These are phyloP conservation scores for Tryphoninae sp. DNA, from an alignment of 2,888 invertebrate genomes.

Conservation along the genomic window DNA sequence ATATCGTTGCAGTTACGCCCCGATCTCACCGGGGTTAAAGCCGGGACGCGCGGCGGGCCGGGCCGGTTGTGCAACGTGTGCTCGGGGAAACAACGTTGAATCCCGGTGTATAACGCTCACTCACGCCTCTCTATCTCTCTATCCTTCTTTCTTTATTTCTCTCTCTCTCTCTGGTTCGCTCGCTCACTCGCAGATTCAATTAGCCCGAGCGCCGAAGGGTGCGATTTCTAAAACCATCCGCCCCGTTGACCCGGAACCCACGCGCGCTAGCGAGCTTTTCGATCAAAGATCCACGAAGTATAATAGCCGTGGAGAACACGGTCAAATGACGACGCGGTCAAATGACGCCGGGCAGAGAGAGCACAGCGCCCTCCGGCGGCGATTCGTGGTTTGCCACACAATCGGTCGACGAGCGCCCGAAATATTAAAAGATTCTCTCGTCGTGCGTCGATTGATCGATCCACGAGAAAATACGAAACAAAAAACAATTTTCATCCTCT, in stretches of 20 bases:
- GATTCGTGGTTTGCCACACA: too few relatives aligned
- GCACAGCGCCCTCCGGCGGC: background rate
- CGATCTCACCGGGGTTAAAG: conserved; percentile 3
- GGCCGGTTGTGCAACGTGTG: conserved; percentile 24
- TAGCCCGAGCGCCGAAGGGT: conserved; percentile 63
- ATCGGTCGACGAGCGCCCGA: too few relatives aligned
- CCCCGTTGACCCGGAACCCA: background rate
- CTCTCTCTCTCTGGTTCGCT: conserved; percentile 14
- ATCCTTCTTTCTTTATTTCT: background rate
- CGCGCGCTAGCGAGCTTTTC: conserved; percentile 32
- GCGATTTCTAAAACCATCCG: conserved; percentile 60
- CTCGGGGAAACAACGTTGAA: conserved; percentile 53
- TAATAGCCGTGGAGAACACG: conserved; percentile 31
- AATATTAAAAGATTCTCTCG: background rate
- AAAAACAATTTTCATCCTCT: too few relatives aligned
- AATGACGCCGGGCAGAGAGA: conserved; percentile 13
- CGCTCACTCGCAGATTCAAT: conserved; percentile 59
- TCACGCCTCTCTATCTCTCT: conserved; percentile 38
- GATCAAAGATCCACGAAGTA: conserved; percentile 50
- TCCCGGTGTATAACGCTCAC: conserved; percentile 35
- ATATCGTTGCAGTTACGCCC: conserved; percentile 66
- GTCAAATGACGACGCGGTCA: conserved; percentile 12
- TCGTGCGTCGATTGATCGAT: background rate
- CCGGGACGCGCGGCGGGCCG: conserved; percentile 45
- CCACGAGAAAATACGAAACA: too few relatives aligned